These are phyloP conservation scores for Stictocephala bisonia DNA, from an alignment of 2,888 invertebrate genomes.

Conservation along the genomic window DNA sequence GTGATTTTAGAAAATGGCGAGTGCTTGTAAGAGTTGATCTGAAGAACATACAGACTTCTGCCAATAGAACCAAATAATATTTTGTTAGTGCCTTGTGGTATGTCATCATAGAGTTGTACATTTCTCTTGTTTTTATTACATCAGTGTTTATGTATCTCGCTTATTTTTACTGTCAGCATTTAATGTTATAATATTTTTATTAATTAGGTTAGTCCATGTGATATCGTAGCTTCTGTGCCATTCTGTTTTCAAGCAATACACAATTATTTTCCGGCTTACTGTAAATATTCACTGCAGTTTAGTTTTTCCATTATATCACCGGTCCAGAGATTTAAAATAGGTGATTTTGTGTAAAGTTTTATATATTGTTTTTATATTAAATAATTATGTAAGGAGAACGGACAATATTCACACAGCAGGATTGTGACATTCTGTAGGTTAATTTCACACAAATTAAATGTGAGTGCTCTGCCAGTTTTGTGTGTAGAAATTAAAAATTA, in stretches of 20 bases:
- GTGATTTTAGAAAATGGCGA: slow-evolving; percentile 11
- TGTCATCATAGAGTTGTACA: slow-evolving; percentile 31
- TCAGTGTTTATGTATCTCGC: slow-evolving; percentile 34
- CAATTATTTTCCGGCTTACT: slow-evolving; percentile 13
- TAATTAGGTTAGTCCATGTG: slow-evolving; percentile 28
- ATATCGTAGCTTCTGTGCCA: slow-evolving; percentile 31
- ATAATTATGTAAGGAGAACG: slow-evolving; percentile 26
- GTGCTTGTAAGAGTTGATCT: slow-evolving; percentile 26
- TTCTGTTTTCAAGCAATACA: slow-evolving; percentile 27
- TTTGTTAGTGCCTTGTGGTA: slow-evolving; percentile 42
- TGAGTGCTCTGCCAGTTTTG: slow-evolving; percentile 2
- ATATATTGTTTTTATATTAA: slow-evolving; percentile 34
- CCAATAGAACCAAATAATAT: slow-evolving; percentile 43
- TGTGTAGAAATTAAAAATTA: too few relatives aligned
- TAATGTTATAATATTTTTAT: slow-evolving; percentile 44
- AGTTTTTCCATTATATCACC: background rate
- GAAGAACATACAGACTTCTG: slow-evolving; percentile 5
- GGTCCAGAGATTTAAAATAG: background rate
- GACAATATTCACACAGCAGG: slow-evolving; percentile 27
- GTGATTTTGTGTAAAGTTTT: slow-evolving; percentile 39
- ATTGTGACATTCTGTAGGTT: slow-evolving; percentile 18
- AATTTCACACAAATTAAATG: slow-evolving; percentile 10
- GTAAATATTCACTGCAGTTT: slow-evolving; percentile 27
- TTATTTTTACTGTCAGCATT: slow-evolving; percentile 42
- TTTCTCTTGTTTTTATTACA: slow-evolving; percentile 24